Base-by-base conservation (phyloP, 2,797 vertebrate species). In the Telmatherina bonti region DNA sequence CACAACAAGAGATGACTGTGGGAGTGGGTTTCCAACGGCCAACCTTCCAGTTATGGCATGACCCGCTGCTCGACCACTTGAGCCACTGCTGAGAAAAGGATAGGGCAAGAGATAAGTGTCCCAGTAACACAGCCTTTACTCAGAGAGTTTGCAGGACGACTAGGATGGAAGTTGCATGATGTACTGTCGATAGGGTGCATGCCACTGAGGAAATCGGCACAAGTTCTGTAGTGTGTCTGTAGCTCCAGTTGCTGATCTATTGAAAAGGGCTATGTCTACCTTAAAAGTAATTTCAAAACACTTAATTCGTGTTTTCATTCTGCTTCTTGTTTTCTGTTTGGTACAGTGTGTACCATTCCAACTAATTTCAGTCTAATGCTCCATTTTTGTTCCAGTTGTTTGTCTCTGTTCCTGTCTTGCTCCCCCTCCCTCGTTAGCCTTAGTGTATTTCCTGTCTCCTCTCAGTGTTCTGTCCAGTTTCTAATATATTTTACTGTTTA, bases 361-460 rank as follows among this genome's bases (percentile, higher is more conserved):
- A 52, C 55, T 62, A 75, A 62, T 78, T 80, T 80, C 41, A 79
- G 52, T 78, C 70, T 71, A 26, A 26, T 27, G 31, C 8, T 29
- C 35, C 27, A n/a, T 16, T 82, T 79, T 20, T 79, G 49, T 79
- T 64, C 81, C n/a, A n/a, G n/a, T n/a, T n/a, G n/a, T n/a, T n/a
- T n/a, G n/a, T n/a, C n/a, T n/a, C n/a, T n/a, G n/a, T n/a, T n/a
- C n/a, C n/a, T n/a, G n/a, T n/a, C n/a, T n/a, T n/a, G n/a, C n/a
- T n/a, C n/a, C n/a, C n/a, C n/a, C n/a, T n/a, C 45, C 67, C 65
- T 59, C 27, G 31, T 76, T 67, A 77, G 62, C 54, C 74, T 75
- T 43, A 63, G 26, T 83, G 67, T 82, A 81, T 79, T 85, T 81
- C 78, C 86, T 87, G 83, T 87, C 86, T 88, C 67, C 70, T 72